A percentile compares a stretch with the other conserved stretches of the same genome.
Evolutionary conservation across 2,113 vertebrate species (phyloP).

Genomic region (Charadrius vociferus): DNA sequence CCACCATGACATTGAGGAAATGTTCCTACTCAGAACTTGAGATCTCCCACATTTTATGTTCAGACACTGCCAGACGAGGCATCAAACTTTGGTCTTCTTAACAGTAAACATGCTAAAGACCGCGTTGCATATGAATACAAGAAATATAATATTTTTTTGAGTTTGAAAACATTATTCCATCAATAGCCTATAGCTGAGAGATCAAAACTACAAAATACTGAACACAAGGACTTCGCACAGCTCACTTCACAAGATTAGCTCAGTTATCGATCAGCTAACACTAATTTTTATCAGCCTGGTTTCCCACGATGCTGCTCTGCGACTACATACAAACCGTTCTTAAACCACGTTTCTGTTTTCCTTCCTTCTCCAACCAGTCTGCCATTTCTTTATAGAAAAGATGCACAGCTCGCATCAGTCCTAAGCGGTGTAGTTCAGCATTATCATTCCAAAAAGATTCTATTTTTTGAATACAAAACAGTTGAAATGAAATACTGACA

Average conservation of each 20-base stretch:
- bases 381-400: neutral
- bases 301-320: neutral
- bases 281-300: neutral
- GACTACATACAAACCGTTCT: neutral
- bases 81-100: neutral
- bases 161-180: neutral
- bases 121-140: rapidly evolving
- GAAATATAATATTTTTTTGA: neutral
- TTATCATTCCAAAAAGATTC: neutral
- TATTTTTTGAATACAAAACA: neutral
- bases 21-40: neutral
- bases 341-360: neutral
- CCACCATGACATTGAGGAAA: neutral
- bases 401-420: neutral
- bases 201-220: neutral
- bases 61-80: neutral
- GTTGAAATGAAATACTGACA: neutral
- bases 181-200: neutral
- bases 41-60: neutral
- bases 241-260: neutral
- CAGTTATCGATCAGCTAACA: neutral
- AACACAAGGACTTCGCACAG: neutral
- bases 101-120: neutral
- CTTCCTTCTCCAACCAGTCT: neutral
- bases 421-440: neutral